Evolutionary conservation across 92 coral and sea anemone genomes (phyloP), one percentile per base, ranked within the genome.

Genomic region (Phenganax stokvisi): DNA sequence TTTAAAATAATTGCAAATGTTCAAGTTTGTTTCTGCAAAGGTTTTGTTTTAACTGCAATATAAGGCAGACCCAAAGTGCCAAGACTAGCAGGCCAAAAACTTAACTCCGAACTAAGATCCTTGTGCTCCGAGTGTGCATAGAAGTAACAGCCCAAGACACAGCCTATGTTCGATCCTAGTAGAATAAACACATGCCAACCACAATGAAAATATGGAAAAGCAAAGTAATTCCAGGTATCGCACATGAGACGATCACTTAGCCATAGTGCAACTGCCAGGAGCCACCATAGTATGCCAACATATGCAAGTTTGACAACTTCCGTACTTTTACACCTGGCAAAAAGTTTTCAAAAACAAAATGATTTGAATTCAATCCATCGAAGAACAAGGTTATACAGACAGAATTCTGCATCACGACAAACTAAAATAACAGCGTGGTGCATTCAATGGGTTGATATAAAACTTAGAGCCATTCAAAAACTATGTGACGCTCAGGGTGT

Each of bases 121-220:
- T 92, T 91, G 61, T 86, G 91, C 58, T 94, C 98, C 16, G 86
- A 71, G 20, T 78, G 88, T 15, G 97, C 97, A 77, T 90, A 90
- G 66, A 87, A 89, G 54, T 94, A 92, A 2, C 96, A 83, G 12
- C 94, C 94, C 27, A 94, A 84, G 6, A 94, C 98, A 31, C 98
- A 94, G 25, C 96, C 98, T 27, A 88, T 89, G 80, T 94, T 92
- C 9, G 94, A 75, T 6, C 97, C 93, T n/a, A 94, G 87, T 62
- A 94, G 91, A 81, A 94, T 94, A 12, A 94, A 75, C 59, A 94
- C 83, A 51, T 94, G 98, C 98, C 98, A 94, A 47, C 96, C 96
- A 82, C 98, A 94, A 74, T 94, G 98, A 3, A 94, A 82, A 59
- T 92, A 94, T 0, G 98, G 98, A 60, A 92, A 90, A 0, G 98